These are phyloP conservation scores for Cecropterus lyciades DNA, from an alignment of 1,140 invertebrate genomes.

Conservation along the genomic window DNA sequence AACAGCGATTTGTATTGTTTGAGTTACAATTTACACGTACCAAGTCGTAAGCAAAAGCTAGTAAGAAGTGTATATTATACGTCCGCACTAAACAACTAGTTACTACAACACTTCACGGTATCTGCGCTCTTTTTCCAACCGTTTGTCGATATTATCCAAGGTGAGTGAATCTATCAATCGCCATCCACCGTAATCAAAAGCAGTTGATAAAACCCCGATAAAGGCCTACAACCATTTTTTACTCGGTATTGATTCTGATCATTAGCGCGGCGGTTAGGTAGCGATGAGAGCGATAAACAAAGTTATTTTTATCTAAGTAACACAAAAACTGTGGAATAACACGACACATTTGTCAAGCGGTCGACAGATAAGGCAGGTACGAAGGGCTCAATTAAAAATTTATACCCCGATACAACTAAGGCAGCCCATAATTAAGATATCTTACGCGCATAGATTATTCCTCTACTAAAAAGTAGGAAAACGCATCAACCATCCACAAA, in stretches of 20 bases:
- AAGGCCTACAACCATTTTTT: slow-evolving; percentile 12
- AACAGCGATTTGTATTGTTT: too few relatives aligned
- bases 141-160: too few relatives aligned
- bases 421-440: slow-evolving; percentile 67
- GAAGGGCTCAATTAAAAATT: slow-evolving; percentile 69
- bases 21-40: too few relatives aligned
- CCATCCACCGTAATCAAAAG: neutral
- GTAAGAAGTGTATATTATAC: too few relatives aligned
- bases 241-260: slow-evolving; percentile 12
- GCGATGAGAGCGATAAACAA: slow-evolving; percentile 43
- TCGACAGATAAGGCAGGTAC: slow-evolving; percentile 50
- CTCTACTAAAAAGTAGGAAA: slow-evolving; percentile 7
- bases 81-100: too few relatives aligned
- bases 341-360: slow-evolving; percentile 63
- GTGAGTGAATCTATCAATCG: too few relatives aligned
- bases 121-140: too few relatives aligned
- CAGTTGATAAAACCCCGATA: slow-evolving; percentile 24
- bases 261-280: slow-evolving; percentile 34
- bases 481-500: neutral
- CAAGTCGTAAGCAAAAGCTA: too few relatives aligned
- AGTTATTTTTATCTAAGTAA: slow-evolving; percentile 55
- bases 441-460: slow-evolving; percentile 60
- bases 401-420: slow-evolving; percentile 52
- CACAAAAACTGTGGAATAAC: slow-evolving; percentile 49
- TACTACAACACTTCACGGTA: too few relatives aligned